Evolutionary conservation across 1,140 invertebrate genomes (phyloP).

Genomic region (Drosophila bifasciata): DNA sequence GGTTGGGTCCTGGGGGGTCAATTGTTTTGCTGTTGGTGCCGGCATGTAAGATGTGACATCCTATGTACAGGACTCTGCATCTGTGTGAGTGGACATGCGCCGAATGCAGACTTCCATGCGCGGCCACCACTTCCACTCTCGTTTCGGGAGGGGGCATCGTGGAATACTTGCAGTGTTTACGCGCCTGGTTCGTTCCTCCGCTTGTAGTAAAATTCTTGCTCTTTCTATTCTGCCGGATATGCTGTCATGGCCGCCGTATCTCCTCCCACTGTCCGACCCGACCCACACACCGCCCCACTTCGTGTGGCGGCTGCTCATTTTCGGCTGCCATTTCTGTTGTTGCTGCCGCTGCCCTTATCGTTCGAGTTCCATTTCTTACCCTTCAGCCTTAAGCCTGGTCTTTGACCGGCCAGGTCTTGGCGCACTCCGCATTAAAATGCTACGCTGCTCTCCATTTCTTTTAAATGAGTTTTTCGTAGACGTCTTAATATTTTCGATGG

Average conservation of each 20-base stretch:
- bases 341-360: slow-evolving; percentile 14
- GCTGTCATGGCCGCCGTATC: slow-evolving; percentile 47
- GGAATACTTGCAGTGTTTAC: slow-evolving; percentile 50
- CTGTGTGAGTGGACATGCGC: slow-evolving; percentile 52
- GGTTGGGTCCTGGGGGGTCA: no score
- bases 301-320: no score
- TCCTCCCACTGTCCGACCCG: not conserved
- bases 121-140: not conserved
- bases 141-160: not conserved
- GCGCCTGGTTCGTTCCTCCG: slow-evolving; percentile 16
- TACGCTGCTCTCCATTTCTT: slow-evolving; percentile 1
- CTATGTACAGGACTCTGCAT: slow-evolving; percentile 7
- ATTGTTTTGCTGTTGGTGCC: not conserved
- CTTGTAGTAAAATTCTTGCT: slow-evolving; percentile 66
- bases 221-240: slow-evolving; percentile 52
- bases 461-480: slow-evolving; percentile 13
- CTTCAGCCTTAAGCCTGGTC: not conserved
- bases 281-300: not conserved
- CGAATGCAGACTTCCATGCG: slow-evolving; percentile 7
- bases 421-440: slow-evolving; percentile 7
- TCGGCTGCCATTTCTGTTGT: no score
- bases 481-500: not conserved
- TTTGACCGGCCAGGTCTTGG: not conserved
- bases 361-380: not conserved
- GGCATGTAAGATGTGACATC: slow-evolving; percentile 1